Evolutionary conservation across 1,140 invertebrate genomes (phyloP).

Genomic region (Aplysia californica): DNA sequence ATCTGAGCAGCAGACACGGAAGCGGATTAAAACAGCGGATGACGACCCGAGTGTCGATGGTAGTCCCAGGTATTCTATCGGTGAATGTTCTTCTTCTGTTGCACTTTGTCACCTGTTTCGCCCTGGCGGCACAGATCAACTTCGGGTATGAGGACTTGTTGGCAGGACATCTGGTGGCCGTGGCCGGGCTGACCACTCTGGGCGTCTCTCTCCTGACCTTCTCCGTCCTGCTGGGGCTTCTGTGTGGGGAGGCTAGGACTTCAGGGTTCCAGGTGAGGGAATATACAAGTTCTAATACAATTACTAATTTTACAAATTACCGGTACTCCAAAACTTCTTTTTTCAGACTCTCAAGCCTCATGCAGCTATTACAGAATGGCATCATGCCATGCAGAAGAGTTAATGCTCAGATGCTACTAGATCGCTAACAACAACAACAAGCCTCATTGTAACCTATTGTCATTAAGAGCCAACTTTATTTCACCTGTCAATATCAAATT

Average conservation of each 20-base stretch:
- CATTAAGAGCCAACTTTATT: no score
- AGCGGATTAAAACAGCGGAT: background rate
- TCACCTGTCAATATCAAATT: no score
- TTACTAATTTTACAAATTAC: background rate
- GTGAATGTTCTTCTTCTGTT: constrained; percentile 22
- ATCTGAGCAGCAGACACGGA: background rate
- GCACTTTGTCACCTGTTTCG: constrained; percentile 28
- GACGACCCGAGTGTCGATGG: background rate
- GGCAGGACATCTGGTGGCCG: background rate
- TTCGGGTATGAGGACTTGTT: constrained; percentile 26
- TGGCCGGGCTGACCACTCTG: background rate
- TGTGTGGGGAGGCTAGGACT: background rate
- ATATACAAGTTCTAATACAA: background rate
- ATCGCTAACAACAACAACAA: no score
- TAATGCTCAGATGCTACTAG: no score
- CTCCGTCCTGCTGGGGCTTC: constrained; percentile 3
- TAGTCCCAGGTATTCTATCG: constrained; percentile 19
- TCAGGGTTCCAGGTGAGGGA: constrained; percentile 16
- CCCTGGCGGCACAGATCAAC: constrained; percentile 32
- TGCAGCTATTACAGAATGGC: background rate
- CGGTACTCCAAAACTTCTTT: no score
- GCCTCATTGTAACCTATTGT: no score
- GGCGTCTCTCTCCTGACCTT: background rate
- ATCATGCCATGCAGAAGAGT: background rate
- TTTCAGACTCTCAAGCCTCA: no score